Base-by-base conservation (phyloP, 2,113 vertebrate species). In the Pipra filicauda region DNA sequence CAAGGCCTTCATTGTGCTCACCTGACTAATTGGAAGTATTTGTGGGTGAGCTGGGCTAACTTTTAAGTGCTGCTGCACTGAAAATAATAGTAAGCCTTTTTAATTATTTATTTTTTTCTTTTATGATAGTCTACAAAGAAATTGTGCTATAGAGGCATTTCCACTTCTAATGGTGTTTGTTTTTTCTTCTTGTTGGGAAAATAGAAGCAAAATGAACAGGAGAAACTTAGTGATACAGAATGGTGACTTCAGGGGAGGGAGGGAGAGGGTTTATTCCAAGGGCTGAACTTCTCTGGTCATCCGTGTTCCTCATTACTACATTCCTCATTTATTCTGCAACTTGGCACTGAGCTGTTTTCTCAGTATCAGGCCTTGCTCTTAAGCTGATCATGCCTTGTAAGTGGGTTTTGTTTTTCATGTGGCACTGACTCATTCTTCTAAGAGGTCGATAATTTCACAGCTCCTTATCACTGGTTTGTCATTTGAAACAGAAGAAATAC, bases 351-450 rank as follows among this genome's bases (percentile, higher is more conserved):
- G 30, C 3, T 67, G 28, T 51, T 72, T 67, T 79, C 86, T 91
- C 66, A 66, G 79, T 94, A 81, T 93, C 73, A 62, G 35, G n/a
- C 69, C 27, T 73, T 44, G 39, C 58, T 93, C 67, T 92, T 67
- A 52, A 88, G 83, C 93, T 97, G 58, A 95, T 96, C 58, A 8
- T 96, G 43, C 54, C 85, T 95, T 89, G 22, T 79, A 88, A 94
- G 57, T 87, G 75, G 58, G 66, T 88, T 94, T 93, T 85, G 43
- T 48, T 82, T 96, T 95, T 95, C 74, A 12, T 83, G 84, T 72
- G 88, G 77, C 88, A 96, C 88, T 97, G 95, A 91, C 94, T 98
- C 93, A 85, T 46, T 89, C 69, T 81, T 30, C 84, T 97, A 91
- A 93, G 79, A 95, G 61, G 70, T 88, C 26, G 67, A 75, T 88